Evolutionary conservation across 2,888 invertebrate species (phyloP).

Genomic region (Stenolophus ochropezus): DNA sequence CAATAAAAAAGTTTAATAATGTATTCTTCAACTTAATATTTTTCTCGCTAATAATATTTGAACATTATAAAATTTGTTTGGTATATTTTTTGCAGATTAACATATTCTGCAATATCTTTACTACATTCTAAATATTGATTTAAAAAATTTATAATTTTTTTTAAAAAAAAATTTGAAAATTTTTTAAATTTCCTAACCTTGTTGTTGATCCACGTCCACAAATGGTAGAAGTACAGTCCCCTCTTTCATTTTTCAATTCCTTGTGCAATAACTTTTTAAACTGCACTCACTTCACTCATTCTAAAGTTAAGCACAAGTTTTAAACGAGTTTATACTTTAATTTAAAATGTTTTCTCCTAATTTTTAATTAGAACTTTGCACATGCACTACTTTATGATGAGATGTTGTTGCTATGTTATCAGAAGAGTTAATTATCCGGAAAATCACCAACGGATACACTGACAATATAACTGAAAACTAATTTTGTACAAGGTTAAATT

Average conservation of each 20-base stretch:
- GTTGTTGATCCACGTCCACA: slow-evolving; percentile 38
- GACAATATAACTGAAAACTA: too few relatives aligned
- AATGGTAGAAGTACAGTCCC: slow-evolving; percentile 1
- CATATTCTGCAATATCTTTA: too few relatives aligned
- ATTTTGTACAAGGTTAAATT: neutral
- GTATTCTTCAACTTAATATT: too few relatives aligned
- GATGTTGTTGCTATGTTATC: slow-evolving; percentile 2
- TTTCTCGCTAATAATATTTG: too few relatives aligned
- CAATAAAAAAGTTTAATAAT: too few relatives aligned
- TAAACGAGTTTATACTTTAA: slow-evolving; percentile 4
- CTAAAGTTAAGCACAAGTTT: slow-evolving; percentile 17
- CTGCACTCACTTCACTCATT: neutral
- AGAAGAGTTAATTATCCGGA: slow-evolving; percentile 10
- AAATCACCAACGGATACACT: slow-evolving; percentile 1
- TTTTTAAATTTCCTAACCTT: slow-evolving; percentile 21
- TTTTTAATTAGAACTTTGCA: neutral
- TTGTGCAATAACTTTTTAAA: neutral
- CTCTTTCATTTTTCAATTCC: slow-evolving; percentile 13
- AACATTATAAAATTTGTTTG: too few relatives aligned
- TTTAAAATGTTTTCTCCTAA: neutral
- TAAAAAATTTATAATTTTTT: neutral
- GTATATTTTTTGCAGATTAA: too few relatives aligned
- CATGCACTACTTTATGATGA: neutral
- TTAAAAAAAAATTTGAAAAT: neutral
- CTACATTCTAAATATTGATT: neutral